Conservation (phyloP, 2,113 vertebrate genomes). For the Bombycilla garrulus region DNA sequence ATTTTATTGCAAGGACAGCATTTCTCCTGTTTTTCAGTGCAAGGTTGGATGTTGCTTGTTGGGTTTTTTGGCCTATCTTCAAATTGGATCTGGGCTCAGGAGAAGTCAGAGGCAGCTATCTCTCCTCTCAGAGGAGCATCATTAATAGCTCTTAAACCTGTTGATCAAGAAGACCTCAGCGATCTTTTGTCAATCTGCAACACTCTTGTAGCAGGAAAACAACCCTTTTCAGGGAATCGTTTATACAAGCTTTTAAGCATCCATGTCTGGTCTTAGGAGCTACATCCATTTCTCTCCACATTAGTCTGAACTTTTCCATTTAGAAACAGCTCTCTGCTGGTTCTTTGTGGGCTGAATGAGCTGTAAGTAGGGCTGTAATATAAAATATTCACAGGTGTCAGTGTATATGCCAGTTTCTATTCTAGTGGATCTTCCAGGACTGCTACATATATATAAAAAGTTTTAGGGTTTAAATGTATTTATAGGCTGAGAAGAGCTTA, state of each 20-base stretch:
- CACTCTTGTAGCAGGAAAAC: neutral
- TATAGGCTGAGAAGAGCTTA: neutral
- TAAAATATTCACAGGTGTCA: constrained; percentile 13
- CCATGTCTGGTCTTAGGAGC: neutral
- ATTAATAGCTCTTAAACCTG: neutral
- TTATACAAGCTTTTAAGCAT: neutral
- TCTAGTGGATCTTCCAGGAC: neutral
- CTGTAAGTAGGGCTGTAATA: neutral
- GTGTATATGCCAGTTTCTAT: neutral
- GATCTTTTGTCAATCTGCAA: neutral
- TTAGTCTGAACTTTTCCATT: neutral
- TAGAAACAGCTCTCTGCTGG: neutral
- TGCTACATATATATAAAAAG: neutral
- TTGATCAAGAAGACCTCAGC: neutral
- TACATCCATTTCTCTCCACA: neutral
- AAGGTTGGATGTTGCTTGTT: neutral
- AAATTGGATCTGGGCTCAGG: neutral
- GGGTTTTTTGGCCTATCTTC: neutral
- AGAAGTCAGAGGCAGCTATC: neutral
- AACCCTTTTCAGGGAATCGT: fast-evolving
- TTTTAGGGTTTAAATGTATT: neutral
- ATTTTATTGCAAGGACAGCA: neutral
- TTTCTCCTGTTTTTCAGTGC: neutral
- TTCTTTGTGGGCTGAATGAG: neutral
- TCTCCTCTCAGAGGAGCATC: neutral